Evolutionary conservation across 2,797 vertebrate genomes (phyloP).

Genomic region (Malacoraja senta): DNA sequence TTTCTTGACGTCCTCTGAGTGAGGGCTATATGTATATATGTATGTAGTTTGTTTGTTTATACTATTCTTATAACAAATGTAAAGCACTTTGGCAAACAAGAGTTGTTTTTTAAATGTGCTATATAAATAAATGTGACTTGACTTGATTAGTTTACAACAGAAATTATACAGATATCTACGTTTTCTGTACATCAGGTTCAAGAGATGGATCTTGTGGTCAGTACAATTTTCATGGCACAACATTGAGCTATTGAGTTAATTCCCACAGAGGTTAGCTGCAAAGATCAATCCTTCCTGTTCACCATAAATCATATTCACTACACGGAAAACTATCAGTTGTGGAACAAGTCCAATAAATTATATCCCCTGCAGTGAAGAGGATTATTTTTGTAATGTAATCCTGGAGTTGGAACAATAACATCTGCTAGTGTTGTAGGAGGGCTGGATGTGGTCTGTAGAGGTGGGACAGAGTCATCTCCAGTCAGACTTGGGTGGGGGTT

Average conservation of each 20-base stretch:
- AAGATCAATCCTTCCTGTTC: neutral
- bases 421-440: neutral
- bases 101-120: too few species aligned
- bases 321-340: neutral
- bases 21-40: too few species aligned
- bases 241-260: neutral
- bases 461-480: neutral
- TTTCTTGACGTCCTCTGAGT: too few species aligned
- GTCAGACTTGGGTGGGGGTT: neutral
- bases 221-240: neutral
- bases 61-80: too few species aligned
- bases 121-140: too few species aligned
- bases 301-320: neutral
- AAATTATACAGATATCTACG: neutral
- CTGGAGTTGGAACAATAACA: neutral
- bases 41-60: too few species aligned
- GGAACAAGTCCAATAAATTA: neutral
- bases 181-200: neutral
- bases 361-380: neutral
- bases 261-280: neutral
- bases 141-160: neutral
- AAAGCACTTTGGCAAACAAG: too few species aligned
- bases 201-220: neutral
- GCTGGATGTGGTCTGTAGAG: neutral
- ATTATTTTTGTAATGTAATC: slow-evolving; percentile 31